These are phyloP conservation scores for Trogon surrucura DNA, from an alignment of 2,113 vertebrate species.

Conservation along the genomic window DNA sequence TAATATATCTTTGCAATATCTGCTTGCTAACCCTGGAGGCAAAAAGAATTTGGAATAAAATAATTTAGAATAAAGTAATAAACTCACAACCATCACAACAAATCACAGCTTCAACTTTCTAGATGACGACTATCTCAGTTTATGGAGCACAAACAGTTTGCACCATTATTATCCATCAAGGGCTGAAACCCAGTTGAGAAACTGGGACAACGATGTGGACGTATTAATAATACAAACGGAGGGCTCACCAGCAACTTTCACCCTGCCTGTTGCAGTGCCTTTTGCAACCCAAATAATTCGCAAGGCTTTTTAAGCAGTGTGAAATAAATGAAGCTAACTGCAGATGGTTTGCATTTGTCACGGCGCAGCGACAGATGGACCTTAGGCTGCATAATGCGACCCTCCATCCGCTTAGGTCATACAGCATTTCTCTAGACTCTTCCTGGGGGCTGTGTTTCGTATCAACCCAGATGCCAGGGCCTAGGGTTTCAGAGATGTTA, in stretches of 20 bases:
- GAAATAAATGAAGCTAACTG: background rate
- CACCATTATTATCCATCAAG: background rate
- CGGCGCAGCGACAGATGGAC: background rate
- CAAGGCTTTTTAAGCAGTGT: background rate
- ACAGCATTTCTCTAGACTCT: background rate
- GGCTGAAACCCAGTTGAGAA: background rate
- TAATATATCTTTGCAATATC: background rate
- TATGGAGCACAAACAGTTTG: background rate
- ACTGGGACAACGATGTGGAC: background rate
- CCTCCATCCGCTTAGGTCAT: background rate
- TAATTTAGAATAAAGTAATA: background rate
- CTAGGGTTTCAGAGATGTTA: background rate
- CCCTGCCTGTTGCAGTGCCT: background rate
- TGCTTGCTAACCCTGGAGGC: background rate
- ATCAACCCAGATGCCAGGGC: background rate
- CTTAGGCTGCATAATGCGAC: background rate
- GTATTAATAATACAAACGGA: background rate
- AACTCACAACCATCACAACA: background rate
- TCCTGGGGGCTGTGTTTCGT: background rate
- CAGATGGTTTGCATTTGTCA: conserved; percentile 14
- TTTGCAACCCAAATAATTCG: background rate
- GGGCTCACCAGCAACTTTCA: background rate
- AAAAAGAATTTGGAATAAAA: background rate
- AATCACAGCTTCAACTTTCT: background rate
- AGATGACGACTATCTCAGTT: background rate